Conservation (phyloP, 2,888 invertebrate genomes). For the Lymantria dispar region DNA sequence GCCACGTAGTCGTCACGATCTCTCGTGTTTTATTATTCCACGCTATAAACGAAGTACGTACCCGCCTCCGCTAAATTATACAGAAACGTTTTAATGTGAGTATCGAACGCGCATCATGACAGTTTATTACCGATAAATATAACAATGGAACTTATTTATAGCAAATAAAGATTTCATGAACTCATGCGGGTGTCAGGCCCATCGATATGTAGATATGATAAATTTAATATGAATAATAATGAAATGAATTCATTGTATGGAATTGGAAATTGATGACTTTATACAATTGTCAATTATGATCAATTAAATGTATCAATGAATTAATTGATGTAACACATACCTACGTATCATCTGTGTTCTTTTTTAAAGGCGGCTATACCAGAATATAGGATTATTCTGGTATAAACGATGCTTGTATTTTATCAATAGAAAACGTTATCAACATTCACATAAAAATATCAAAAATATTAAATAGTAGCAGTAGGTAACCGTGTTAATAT, state of each 20-base stretch:
- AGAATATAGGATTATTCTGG: too few species aligned
- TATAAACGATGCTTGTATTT: too few species aligned
- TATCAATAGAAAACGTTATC: too few species aligned
- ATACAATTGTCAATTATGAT: neutral
- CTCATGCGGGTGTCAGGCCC: constrained; percentile 53
- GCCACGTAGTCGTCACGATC: constrained; percentile 66
- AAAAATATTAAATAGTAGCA: too few species aligned
- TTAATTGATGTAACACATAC: neutral
- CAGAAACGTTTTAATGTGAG: constrained; percentile 61
- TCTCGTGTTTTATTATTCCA: constrained; percentile 75
- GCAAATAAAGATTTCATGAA: constrained; percentile 55
- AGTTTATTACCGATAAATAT: constrained; percentile 65
- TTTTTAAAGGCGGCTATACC: too few species aligned
- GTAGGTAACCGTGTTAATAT: too few species aligned
- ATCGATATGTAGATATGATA: constrained; percentile 34
- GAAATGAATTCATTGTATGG: constrained; percentile 25
- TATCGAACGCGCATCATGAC: constrained; percentile 55
- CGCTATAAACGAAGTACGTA: constrained; percentile 60
- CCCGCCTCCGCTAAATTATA: constrained; percentile 58
- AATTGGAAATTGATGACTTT: constrained; percentile 21
- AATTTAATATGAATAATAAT: constrained; percentile 22
- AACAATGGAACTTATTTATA: constrained; percentile 57
- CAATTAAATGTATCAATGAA: neutral
- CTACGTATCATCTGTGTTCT: too few species aligned
- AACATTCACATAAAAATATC: too few species aligned